These are phyloP conservation scores for Pterobdella sp. DNA, from an alignment of 2,888 invertebrate species.

Conservation along the genomic window DNA sequence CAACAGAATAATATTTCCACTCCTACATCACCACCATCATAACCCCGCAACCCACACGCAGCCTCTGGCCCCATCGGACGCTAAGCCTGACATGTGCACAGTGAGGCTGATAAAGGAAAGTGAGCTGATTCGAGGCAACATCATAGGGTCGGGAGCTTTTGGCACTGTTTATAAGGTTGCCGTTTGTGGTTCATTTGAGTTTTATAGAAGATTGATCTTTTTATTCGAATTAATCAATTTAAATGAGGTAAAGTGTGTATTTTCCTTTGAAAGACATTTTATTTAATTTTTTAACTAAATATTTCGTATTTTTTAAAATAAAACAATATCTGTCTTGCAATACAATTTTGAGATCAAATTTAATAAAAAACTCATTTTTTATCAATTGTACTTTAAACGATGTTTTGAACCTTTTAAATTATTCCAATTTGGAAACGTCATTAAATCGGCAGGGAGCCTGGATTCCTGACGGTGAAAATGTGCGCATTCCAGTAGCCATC, in stretches of 20 bases:
- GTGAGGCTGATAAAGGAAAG: conserved; percentile 86
- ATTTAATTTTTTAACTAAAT: not conserved
- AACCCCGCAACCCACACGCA: not conserved
- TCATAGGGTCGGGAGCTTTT: conserved; percentile 88
- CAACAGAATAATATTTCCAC: not conserved
- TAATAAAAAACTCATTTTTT: not conserved
- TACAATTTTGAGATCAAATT: not conserved
- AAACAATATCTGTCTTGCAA: not conserved
- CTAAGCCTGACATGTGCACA: conserved; percentile 85
- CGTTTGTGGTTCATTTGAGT: too few relatives aligned
- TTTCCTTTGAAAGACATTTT: not conserved
- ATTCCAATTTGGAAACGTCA: not conserved
- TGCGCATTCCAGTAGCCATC: conserved; percentile 83
- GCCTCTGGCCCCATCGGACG: conserved; percentile 72
- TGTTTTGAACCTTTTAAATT: not conserved
- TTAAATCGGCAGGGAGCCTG: conserved; percentile 45
- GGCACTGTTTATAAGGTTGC: conserved; percentile 79
- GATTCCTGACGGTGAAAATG: conserved; percentile 49
- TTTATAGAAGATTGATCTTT: too few relatives aligned
- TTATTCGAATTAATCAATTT: too few relatives aligned
- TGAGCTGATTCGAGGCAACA: conserved; percentile 78
- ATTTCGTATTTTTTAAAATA: not conserved
- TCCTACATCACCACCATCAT: not conserved
- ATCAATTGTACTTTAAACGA: not conserved
- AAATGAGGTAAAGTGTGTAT: too few relatives aligned